Base-by-base conservation (phyloP, 2,113 vertebrate genomes). In the Morone chrysops region DNA sequence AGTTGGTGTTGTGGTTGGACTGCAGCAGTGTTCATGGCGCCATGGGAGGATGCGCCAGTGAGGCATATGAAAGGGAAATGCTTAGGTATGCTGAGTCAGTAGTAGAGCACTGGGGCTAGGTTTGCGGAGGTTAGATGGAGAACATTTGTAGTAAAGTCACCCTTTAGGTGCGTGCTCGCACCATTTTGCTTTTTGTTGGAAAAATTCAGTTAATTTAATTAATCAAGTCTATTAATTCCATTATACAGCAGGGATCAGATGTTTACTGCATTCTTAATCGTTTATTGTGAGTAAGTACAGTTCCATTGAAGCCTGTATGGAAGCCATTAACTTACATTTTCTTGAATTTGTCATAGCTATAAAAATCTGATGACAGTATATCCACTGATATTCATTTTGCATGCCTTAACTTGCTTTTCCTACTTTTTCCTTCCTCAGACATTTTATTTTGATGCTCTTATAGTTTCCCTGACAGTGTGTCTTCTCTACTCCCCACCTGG, bases 1-100 rank as follows among this genome's bases (percentile, higher is more conserved):
- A 75, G 5, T 75, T 51, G 20, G 9, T 74, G 57, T 60, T 75
- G 53, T 69, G 53, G 67, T 47, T 41, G 6, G 56, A n/a, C 1
- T 69, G 62, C 38, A 70, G 81, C 47, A 48, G 50, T 0, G 18
- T 54, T 71, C 41, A 8, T 57, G 56, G 69, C 1, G 13, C 82
- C 78, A 57, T 22, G 68, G 72, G 65, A 87, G 53, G 71, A 54
- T 38, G 48, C 50, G 12, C 53, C 76, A 85, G 45, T 81, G 81
- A 88, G 75, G 84, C 71, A 71, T 74, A 54, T 71, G 59, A 84
- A 82, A 84, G 53, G 25, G 59, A 71, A 87, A 43, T 56, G 74
- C 77, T 86, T 70, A 43, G 47, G 48, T 75, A 22, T 67, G 78
- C 81, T 60, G 36, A 82, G 43, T 86, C 66, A 66, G 75, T 57